A percentile compares a stretch with the other conserved stretches of the same genome.
Conservation (phyloP, 2,113 vertebrate species). For the Microcebus lehilahytsara region DNA sequence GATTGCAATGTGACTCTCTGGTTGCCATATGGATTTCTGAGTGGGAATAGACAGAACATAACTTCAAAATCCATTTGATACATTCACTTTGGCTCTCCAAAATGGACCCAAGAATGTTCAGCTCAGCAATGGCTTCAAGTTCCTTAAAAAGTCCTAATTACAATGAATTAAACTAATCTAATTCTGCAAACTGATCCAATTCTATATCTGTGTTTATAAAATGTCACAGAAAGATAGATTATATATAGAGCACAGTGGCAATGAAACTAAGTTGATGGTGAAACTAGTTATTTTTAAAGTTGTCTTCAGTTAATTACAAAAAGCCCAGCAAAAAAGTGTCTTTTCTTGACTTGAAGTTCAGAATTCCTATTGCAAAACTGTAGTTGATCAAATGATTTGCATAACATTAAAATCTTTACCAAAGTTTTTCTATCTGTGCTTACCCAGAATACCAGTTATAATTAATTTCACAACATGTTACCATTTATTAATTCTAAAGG, state of each 20-base stretch:
- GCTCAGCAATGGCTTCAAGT: not conserved
- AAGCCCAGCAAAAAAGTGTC: not conserved
- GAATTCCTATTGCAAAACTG: not conserved
- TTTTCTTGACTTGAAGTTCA: not conserved
- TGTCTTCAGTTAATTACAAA: not conserved
- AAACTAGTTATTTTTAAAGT: conserved; percentile 7
- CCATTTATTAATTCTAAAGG: not conserved
- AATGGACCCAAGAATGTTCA: not conserved
- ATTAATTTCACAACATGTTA: not conserved
- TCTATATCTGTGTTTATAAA: not conserved
- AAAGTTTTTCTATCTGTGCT: not conserved
- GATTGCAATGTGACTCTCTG: not conserved
- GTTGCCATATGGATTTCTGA: not conserved
- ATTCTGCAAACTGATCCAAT: not conserved
- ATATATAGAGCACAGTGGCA: not conserved
- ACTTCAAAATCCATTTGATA: not conserved
- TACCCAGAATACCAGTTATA: not conserved
- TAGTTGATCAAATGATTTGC: not conserved
- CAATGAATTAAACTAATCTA: not conserved
- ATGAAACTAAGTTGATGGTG: not conserved
- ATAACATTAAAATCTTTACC: not conserved
- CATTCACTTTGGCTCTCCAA: not conserved
- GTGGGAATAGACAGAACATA: not conserved
- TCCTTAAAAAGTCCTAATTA: not conserved
- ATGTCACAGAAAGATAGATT: conserved; percentile 2